Base-by-base conservation (phyloP, 2,113 vertebrate species). In the Lamprologus ornatipinnis region DNA sequence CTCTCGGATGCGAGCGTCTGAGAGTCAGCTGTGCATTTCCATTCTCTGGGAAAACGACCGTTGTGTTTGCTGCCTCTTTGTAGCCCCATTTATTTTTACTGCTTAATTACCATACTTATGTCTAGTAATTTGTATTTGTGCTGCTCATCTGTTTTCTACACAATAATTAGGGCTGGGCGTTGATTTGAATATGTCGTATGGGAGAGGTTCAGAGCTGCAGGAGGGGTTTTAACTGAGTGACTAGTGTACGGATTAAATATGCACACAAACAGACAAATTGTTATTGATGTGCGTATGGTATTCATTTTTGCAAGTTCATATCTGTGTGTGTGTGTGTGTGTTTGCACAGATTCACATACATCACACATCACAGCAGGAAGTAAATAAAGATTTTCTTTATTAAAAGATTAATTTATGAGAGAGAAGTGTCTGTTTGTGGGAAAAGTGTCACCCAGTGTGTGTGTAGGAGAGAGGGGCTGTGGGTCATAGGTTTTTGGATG, bases 101-200 rank as follows among this genome's bases (percentile, higher is more conserved):
- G 90, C 79, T 93, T 93, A 93, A 95, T 95, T 93, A 93, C 93
- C 86, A 89, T 94, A 93, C 89, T 94, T 90, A 91, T 81, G 88
- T 94, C 54, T 80, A 93, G 91, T 95, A 93, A 94, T 95, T 94
- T 95, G 92, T 94, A 91, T 94, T 94, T 93, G 91, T 93, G 86
- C 84, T 88, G 84, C 83, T 92, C 28, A 73, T 85, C 89, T 94
- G 90, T 93, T 95, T 90, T 85, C 91, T 85, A 86, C 91, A 93
- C 91, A 91, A 93, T 94, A 94, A 94, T 95, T 94, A 94, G 83
- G 78, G 85, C 86, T 90, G 89, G 90, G 93, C 85, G 87, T 94
- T 94, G 91, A 94, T 92, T 93, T 93, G 83, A 92, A 84, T 89
- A 88, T 88, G 79, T 79, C 75, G 81, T 89, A 68, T 89, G 85